phyloP scores from a whole-genome alignment of 1,140 invertebrate species.

The Trinorchestia longiramus region DNA sequence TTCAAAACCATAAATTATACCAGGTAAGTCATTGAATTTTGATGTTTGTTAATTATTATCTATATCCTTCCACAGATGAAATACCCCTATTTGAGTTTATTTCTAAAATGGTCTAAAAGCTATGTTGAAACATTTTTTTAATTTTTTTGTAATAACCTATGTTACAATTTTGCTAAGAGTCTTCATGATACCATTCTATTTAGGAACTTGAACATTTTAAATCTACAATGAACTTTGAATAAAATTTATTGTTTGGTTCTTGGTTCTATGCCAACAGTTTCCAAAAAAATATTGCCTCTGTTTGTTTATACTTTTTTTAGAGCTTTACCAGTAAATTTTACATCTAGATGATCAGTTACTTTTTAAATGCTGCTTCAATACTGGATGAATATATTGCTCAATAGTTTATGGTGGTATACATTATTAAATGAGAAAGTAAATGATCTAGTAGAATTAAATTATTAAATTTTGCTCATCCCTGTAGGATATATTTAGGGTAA shows the following conservation, averaged over 20 bases:
- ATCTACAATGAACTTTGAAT: not conserved
- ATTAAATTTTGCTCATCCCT: not conserved
- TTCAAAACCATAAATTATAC: slow-evolving; percentile 96
- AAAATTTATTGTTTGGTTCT: not conserved
- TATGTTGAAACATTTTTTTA: not conserved
- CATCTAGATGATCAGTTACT: no score
- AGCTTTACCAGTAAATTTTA: no score
- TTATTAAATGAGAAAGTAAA: not conserved
- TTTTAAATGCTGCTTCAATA: not conserved
- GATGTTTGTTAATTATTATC: not conserved
- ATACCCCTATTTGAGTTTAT: not conserved
- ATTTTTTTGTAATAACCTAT: not conserved
- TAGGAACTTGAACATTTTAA: no score
- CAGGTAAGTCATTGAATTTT: slow-evolving; percentile 76
- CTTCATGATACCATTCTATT: no score
- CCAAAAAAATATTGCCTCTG: not conserved
- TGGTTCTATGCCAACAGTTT: not conserved
- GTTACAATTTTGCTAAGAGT: no score
- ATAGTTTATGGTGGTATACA: not conserved
- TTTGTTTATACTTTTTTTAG: no score
- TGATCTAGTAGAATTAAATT: not conserved
- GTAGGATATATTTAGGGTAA: no score
- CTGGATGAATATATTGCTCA: not conserved
- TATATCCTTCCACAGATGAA: not conserved
- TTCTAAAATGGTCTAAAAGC: not conserved